Evolutionary conservation across 1,140 invertebrate genomes (phyloP).

Genomic region (Caenorhabditis tropicalis): DNA sequence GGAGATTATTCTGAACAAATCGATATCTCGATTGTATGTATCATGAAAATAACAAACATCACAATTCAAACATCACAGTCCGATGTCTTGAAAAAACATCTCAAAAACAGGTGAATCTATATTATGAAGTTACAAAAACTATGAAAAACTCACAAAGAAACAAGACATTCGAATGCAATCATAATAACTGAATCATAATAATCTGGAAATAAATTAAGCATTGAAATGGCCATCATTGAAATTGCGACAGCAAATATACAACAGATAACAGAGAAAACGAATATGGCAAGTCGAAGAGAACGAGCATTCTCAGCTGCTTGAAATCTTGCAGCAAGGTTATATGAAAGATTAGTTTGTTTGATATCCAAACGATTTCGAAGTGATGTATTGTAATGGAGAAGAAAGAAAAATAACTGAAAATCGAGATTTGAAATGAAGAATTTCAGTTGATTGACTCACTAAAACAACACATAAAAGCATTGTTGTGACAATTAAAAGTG

Average conservation of each 20-base stretch:
- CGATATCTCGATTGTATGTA: not conserved
- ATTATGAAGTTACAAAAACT: not conserved
- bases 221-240: not conserved
- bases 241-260: not conserved
- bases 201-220: not conserved
- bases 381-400: constrained; percentile 5
- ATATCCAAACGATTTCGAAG: not conserved
- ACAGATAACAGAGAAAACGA: not conserved
- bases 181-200: constrained; percentile 9
- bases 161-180: not conserved
- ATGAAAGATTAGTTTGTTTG: not conserved
- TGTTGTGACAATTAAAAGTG: not conserved
- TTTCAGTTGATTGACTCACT: not conserved
- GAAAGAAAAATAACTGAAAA: not conserved
- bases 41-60: not conserved
- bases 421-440: not conserved
- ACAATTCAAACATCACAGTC: not conserved
- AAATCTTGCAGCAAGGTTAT: not conserved
- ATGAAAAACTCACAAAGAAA: not conserved
- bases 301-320: constrained; percentile 14
- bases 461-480: not conserved
- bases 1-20: no score
- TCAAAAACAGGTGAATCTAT: not conserved
- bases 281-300: not conserved
- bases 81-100: not conserved